Conservation (phyloP, 2,113 vertebrate genomes). For the Sardina pilchardus region DNA sequence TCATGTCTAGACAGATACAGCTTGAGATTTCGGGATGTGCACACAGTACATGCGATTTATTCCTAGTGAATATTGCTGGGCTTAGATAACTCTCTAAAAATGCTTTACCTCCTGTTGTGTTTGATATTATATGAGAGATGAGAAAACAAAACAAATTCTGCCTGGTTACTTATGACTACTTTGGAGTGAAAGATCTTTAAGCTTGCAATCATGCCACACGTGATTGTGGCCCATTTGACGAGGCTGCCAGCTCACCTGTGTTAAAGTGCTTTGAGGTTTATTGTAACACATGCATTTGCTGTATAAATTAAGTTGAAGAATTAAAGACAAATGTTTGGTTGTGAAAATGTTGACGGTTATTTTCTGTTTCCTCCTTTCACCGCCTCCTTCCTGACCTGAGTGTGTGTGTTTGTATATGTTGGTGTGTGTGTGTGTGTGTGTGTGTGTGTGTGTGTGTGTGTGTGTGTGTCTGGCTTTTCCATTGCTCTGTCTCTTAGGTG, state of each 20-base stretch:
- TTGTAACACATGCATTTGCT: constrained; percentile 63
- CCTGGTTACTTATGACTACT: constrained; percentile 43
- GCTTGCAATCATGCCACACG: constrained; percentile 60
- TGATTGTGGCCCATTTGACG: constrained; percentile 51
- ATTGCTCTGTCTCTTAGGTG: constrained; percentile 54
- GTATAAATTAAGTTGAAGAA: constrained; percentile 64
- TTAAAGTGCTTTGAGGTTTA: constrained; percentile 59
- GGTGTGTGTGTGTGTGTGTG: background rate
- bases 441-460: background rate
- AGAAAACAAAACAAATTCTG: constrained; percentile 32
- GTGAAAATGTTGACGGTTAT: constrained; percentile 44
- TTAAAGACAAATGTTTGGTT: constrained; percentile 58
- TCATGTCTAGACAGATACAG: background rate
- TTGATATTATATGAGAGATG: background rate
- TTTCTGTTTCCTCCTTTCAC: constrained; percentile 25
- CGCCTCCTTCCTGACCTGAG: constrained; percentile 22
- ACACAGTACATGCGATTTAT: constrained; percentile 27
- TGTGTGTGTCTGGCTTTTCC: constrained; percentile 50
- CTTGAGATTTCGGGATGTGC: constrained; percentile 34
- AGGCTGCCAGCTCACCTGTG: constrained; percentile 51
- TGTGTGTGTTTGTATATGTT: background rate
- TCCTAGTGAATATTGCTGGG: constrained; percentile 32
- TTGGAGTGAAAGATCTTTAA: constrained; percentile 42
- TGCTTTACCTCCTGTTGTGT: background rate
- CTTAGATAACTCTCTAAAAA: background rate